phyloP scores from a whole-genome alignment of 2,113 vertebrate genomes.

The Trogon melanurus region DNA sequence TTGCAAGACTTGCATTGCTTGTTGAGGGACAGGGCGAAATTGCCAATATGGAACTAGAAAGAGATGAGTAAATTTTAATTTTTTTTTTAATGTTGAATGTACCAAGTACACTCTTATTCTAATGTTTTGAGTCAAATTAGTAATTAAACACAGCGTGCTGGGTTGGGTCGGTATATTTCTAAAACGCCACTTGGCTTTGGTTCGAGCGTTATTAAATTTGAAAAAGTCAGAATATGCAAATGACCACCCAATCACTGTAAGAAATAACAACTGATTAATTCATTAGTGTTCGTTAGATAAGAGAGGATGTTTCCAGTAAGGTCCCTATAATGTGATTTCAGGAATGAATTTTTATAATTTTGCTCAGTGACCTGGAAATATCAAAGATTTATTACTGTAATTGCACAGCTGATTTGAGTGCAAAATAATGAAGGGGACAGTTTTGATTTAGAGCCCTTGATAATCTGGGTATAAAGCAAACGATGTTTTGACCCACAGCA shows the following conservation, averaged over 20 bases:
- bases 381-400: neutral
- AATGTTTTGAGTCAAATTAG: neutral
- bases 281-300: neutral
- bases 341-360: conserved; percentile 5
- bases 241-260: neutral
- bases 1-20: neutral
- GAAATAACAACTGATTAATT: conserved; percentile 1
- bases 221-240: conserved; percentile 19
- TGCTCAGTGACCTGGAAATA: conserved; percentile 17
- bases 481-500: neutral
- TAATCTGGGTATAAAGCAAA: neutral
- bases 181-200: neutral
- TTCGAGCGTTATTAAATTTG: neutral
- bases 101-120: neutral
- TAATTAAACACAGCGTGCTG: neutral
- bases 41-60: neutral
- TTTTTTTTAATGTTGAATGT: neutral
- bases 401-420: neutral
- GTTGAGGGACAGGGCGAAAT: neutral
- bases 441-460: neutral
- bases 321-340: neutral
- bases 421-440: neutral
- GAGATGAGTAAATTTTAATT: neutral
- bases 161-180: neutral
- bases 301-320: neutral